Evolutionary conservation across 2,888 invertebrate species (phyloP).

Genomic region (Clunio marinus): DNA sequence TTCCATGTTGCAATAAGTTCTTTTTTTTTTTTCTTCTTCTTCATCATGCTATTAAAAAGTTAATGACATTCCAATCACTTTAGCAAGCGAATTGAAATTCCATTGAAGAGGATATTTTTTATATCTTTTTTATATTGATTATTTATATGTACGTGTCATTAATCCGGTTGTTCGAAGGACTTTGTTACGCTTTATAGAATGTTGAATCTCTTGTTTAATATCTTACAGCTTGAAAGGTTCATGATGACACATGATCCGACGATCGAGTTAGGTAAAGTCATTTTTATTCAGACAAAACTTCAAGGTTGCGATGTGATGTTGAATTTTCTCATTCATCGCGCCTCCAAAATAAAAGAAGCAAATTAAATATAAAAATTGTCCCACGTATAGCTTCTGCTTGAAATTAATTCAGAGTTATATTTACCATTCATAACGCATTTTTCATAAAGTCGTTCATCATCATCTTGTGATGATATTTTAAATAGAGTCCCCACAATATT

Average conservation of each 20-base stretch:
- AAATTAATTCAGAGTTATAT: background rate
- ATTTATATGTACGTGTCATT: too few species aligned
- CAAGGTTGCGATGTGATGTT: background rate
- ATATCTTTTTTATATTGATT: too few species aligned
- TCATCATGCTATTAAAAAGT: background rate
- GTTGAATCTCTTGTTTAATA: too few species aligned
- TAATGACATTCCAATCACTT: conserved; percentile 7
- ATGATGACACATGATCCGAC: background rate
- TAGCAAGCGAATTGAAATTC: background rate
- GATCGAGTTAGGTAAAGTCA: background rate
- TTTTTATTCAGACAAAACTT: background rate
- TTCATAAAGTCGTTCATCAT: conserved; percentile 8
- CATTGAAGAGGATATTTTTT: too few species aligned
- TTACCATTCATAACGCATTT: conserved; percentile 1
- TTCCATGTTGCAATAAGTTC: background rate
- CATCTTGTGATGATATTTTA: too few species aligned
- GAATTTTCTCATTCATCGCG: conserved; percentile 21
- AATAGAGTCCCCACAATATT: too few species aligned
- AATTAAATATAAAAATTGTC: too few species aligned
- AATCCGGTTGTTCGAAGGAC: too few species aligned
- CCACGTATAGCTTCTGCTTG: conserved; percentile 7
- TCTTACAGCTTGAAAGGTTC: too few species aligned
- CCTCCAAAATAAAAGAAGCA: too few species aligned
- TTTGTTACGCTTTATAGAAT: too few species aligned
- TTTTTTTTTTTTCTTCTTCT: too few species aligned